Conservation (phyloP, 2,797 vertebrate genomes). For the Geotrypetes seraphini region DNA sequence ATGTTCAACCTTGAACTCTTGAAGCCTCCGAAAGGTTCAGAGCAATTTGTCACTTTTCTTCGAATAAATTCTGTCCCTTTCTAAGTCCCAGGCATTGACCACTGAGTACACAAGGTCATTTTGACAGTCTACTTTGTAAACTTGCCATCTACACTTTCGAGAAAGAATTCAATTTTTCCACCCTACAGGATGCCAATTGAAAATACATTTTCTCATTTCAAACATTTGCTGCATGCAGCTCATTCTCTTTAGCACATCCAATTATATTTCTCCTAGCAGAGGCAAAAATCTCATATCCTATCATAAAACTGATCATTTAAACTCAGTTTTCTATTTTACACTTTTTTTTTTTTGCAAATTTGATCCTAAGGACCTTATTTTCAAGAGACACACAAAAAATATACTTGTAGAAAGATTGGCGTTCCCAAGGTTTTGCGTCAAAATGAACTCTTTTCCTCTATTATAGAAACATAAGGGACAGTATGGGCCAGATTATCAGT, state of each 20-base stretch:
- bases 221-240: constrained; percentile 3
- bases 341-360: not conserved
- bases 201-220: constrained; percentile 13
- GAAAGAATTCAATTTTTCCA: constrained; percentile 23
- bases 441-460: too few relatives aligned
- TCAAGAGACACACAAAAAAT: too few relatives aligned
- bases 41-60: too few relatives aligned
- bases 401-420: too few relatives aligned
- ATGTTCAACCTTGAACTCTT: too few relatives aligned
- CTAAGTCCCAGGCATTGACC: too few relatives aligned
- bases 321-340: constrained; percentile 1
- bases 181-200: constrained; percentile 16
- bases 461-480: too few relatives aligned
- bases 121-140: not conserved
- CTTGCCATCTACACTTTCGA: not conserved
- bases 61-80: too few relatives aligned
- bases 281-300: constrained; percentile 10
- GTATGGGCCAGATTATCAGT: too few relatives aligned
- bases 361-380: constrained; percentile 3
- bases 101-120: not conserved
- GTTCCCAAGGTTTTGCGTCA: too few relatives aligned
- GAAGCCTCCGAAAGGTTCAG: too few relatives aligned
- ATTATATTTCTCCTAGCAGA: not conserved
- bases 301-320: not conserved
- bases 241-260: not conserved